A percentile compares a stretch with the other conserved stretches of the same genome.
Evolutionary conservation across 1,140 invertebrate species (phyloP).

Genomic region (Diabrotica virgifera): DNA sequence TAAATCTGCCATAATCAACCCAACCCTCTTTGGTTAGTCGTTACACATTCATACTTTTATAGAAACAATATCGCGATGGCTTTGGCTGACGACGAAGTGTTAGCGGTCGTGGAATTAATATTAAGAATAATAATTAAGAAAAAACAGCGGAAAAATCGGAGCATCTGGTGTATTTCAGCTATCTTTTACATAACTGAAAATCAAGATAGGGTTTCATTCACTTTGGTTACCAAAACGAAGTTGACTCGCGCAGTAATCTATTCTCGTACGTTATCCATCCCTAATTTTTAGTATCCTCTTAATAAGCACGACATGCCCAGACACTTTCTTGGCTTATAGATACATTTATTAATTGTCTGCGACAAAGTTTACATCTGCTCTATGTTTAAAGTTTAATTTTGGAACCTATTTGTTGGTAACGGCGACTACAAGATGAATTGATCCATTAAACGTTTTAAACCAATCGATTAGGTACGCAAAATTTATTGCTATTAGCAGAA

Average conservation of each 20-base stretch:
- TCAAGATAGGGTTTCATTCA: no score
- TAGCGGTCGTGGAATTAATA: no score
- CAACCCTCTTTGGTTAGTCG: no score
- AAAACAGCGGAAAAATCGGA: no score
- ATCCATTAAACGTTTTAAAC: neutral
- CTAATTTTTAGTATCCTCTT: constrained; percentile 1
- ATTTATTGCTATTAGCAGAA: neutral
- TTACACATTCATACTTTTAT: no score
- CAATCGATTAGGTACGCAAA: neutral
- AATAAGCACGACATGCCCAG: neutral
- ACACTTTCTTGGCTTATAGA: neutral
- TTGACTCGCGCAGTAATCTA: neutral
- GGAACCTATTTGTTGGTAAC: neutral
- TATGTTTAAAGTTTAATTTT: constrained; percentile 1
- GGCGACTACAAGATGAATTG: neutral
- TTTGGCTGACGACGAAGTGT: no score
- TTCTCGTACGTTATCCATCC: neutral
- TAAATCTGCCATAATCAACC: no score
- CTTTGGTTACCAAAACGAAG: no score
- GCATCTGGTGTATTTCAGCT: no score
- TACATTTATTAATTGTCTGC: neutral
- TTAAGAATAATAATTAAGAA: no score
- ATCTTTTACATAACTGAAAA: no score
- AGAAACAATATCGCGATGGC: no score
- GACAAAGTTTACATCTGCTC: neutral